These are phyloP conservation scores for Callorhinus ursinus DNA, from an alignment of 2,113 vertebrate genomes.

Conservation along the genomic window DNA sequence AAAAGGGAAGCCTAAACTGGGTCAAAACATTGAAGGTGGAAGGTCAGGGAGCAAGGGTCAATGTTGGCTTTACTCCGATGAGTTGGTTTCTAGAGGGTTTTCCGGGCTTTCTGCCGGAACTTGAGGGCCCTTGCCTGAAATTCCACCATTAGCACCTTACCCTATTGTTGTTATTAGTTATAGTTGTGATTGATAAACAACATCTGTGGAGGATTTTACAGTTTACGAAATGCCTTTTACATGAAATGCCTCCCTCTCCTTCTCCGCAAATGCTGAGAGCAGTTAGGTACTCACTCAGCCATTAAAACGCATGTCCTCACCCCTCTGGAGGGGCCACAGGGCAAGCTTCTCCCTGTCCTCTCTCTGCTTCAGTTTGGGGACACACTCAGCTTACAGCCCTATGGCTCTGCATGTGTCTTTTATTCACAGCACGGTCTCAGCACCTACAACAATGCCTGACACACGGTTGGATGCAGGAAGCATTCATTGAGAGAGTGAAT, in stretches of 20 bases:
- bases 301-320: background rate
- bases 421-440: background rate
- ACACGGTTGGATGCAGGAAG: background rate
- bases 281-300: background rate
- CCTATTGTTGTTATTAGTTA: background rate
- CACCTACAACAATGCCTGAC: background rate
- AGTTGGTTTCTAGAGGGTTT: background rate
- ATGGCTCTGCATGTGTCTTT: background rate
- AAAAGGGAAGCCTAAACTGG: slow-evolving; percentile 64
- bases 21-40: slow-evolving; percentile 40
- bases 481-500: background rate
- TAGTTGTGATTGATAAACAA: background rate
- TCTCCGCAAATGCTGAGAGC: background rate
- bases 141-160: background rate
- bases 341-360: background rate
- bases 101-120: background rate
- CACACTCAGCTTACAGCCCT: background rate
- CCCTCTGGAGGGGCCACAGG: background rate
- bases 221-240: background rate
- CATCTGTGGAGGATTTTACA: background rate
- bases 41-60: slow-evolving; percentile 34
- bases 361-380: accelerated
- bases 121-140: background rate
- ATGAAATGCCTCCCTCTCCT: background rate
- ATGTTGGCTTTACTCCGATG: background rate